Conservation (phyloP, 1,140 invertebrate genomes). For the Drosophila prosaltans region DNA sequence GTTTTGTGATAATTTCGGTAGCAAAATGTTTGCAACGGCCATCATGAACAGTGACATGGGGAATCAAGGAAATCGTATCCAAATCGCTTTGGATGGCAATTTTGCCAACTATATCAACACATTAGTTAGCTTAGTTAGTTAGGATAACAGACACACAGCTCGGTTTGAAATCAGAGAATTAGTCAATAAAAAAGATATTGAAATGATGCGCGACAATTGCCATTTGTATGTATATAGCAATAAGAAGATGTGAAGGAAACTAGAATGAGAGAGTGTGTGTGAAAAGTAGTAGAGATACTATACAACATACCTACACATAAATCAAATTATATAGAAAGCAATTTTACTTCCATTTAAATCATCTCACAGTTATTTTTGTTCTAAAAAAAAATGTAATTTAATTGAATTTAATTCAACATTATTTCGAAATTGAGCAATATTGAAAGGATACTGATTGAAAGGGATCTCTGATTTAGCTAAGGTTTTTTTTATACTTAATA, state of each 20-base stretch:
- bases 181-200: conserved; percentile 28
- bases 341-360: neutral
- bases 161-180: conserved; percentile 34
- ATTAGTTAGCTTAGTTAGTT: conserved; percentile 77
- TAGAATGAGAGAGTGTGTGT: neutral
- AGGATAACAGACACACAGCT: conserved; percentile 42
- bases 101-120: conserved; percentile 74
- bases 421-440: neutral
- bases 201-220: conserved; percentile 1
- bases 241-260: conserved; percentile 3
- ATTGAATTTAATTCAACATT: conserved; percentile 7
- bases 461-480: neutral
- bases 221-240: conserved; percentile 41
- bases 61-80: conserved; percentile 15
- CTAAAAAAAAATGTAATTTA: neutral
- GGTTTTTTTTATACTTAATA: conserved; percentile 7
- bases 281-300: neutral
- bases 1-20: conserved; percentile 53
- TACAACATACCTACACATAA: neutral
- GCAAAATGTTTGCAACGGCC: conserved; percentile 34
- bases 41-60: conserved; percentile 60
- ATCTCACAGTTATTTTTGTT: neutral
- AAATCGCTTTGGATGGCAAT: conserved; percentile 34
- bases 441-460: neutral
- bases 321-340: neutral